A percentile compares a stretch with the other conserved stretches of the same genome.
Conservation (phyloP, 2,113 vertebrate species). For the Odontesthes bonariensis region DNA sequence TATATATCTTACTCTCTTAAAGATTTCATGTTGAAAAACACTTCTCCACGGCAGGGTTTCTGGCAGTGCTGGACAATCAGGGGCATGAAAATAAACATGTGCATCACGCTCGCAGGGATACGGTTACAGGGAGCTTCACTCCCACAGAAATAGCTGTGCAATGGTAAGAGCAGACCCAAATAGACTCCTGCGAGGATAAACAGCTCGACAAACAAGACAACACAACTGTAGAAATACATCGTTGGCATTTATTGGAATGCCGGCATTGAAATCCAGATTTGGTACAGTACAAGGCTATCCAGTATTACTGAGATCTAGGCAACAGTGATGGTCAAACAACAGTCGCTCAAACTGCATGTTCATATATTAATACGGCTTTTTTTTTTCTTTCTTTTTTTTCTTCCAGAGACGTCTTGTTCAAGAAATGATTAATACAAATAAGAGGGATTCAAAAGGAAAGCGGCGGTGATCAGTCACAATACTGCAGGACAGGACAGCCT, state of each 20-base stretch:
- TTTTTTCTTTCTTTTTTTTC: neutral
- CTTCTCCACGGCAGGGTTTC: neutral
- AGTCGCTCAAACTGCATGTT: constrained; percentile 63
- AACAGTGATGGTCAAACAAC: constrained; percentile 73
- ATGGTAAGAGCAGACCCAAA: neutral
- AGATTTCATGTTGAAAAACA: neutral
- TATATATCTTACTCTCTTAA: neutral
- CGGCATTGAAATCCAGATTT: constrained; percentile 85
- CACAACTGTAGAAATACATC: constrained; percentile 88
- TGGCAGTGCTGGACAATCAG: neutral
- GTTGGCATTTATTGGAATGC: constrained; percentile 95
- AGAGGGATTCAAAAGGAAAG: neutral
- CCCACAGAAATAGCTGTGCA: constrained; percentile 12
- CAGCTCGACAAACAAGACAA: neutral
- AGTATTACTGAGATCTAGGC: constrained; percentile 83
- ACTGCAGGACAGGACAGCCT: constrained; percentile 6
- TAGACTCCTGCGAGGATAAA: neutral
- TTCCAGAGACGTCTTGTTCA: constrained; percentile 3
- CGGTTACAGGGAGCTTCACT: constrained; percentile 34
- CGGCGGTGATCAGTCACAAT: neutral
- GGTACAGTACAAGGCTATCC: constrained; percentile 85
- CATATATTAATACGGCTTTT: constrained; percentile 51
- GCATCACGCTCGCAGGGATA: constrained; percentile 32
- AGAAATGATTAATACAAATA: constrained; percentile 49
- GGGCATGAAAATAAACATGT: constrained; percentile 39